phyloP scores from a whole-genome alignment of 2,113 vertebrate genomes.

The Xiphophorus hellerii region DNA sequence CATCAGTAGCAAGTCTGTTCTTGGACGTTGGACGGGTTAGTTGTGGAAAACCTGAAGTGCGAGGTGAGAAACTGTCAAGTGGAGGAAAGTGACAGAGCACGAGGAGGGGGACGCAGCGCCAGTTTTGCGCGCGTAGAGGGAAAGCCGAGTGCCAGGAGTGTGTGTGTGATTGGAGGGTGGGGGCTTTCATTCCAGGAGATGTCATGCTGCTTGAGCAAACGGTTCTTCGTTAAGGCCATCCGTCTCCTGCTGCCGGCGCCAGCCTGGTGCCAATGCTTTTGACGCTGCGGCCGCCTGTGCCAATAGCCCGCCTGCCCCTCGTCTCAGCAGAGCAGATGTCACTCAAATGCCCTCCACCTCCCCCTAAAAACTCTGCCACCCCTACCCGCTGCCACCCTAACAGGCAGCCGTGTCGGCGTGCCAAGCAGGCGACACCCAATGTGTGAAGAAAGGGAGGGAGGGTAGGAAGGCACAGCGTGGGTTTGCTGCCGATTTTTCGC shows the following conservation, averaged over 20 bases:
- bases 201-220: constrained; percentile 94
- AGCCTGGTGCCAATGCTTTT: constrained; percentile 82
- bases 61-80: constrained; percentile 55
- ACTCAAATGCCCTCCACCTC: constrained; percentile 81
- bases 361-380: constrained; percentile 28
- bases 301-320: constrained; percentile 80
- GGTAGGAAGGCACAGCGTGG: constrained; percentile 71
- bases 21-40: constrained; percentile 29
- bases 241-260: constrained; percentile 85
- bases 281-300: constrained; percentile 68
- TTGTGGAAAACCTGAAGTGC: constrained; percentile 45
- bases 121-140: constrained; percentile 34
- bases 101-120: constrained; percentile 29
- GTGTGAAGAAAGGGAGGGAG: constrained; percentile 68
- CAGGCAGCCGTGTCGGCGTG: constrained; percentile 76
- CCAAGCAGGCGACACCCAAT: constrained; percentile 79
- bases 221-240: constrained; percentile 89
- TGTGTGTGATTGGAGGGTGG: constrained; percentile 44
- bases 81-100: constrained; percentile 42
- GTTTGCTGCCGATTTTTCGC: constrained; percentile 56
- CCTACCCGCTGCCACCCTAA: constrained; percentile 45
- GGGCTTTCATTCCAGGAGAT: constrained; percentile 94
- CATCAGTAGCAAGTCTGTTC: constrained; percentile 23
- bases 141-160: constrained; percentile 30
- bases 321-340: constrained; percentile 92